Percentiles rank a stretch among this genome's conserved stretches.
phyloP scores from a whole-genome alignment of 2,113 vertebrate species.

The Corythaixoides concolor region DNA sequence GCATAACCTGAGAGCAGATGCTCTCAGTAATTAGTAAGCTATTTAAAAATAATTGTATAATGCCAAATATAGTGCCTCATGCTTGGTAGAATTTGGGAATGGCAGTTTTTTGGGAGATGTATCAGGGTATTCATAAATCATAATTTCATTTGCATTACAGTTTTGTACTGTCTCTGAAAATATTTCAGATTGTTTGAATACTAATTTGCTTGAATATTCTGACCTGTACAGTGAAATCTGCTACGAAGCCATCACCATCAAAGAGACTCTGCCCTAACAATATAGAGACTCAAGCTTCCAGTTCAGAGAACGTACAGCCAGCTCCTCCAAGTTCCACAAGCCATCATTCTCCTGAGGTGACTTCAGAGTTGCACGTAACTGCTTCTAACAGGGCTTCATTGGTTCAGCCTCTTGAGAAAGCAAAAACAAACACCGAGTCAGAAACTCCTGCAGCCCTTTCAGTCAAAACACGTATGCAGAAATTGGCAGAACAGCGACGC shows the following conservation, averaged over 20 bases:
- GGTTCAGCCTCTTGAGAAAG: background rate
- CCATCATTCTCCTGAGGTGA: conserved; percentile 50
- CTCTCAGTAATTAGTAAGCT: background rate
- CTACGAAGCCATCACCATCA: conserved; percentile 88
- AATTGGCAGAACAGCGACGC: conserved; percentile 84
- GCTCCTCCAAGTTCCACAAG: background rate
- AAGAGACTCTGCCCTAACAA: conserved; percentile 87
- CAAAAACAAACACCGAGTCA: conserved; percentile 6
- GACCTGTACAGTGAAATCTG: conserved; percentile 72
- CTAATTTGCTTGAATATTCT: background rate
- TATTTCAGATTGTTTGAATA: background rate
- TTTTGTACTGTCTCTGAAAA: background rate
- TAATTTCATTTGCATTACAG: background rate
- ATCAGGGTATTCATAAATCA: background rate
- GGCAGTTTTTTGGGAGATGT: background rate
- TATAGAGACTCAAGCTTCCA: conserved; percentile 53
- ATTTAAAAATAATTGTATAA: background rate
- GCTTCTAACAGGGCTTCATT: background rate
- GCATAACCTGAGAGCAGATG: background rate
- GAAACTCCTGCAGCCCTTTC: conserved; percentile 53
- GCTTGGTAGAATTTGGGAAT: background rate
- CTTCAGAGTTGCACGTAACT: conserved; percentile 55
- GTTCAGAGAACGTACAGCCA: conserved; percentile 80
- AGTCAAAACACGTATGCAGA: conserved; percentile 88
- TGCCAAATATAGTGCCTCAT: background rate